phyloP scores from a whole-genome alignment of 1,140 invertebrate genomes.

The Cydia amplana region DNA sequence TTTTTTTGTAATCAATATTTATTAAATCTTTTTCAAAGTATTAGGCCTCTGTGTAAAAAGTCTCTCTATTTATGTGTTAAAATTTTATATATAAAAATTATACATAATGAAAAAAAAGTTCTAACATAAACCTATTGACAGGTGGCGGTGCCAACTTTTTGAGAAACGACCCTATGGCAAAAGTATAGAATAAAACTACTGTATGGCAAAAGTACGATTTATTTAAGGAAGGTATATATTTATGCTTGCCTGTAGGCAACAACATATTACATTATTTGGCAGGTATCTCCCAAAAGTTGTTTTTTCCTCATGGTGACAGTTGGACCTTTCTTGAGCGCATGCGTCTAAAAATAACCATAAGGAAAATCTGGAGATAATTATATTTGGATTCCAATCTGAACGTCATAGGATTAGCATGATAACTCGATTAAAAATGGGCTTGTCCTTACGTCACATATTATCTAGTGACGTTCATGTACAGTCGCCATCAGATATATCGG shows the following conservation, averaged over 20 bases:
- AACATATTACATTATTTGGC: neutral
- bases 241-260: neutral
- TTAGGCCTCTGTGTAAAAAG: no score
- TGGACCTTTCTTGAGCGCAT: neutral
- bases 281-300: neutral
- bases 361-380: neutral
- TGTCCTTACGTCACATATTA: neutral
- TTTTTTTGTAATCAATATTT: no score
- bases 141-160: no score
- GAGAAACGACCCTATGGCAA: no score
- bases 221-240: neutral
- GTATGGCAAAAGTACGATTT: neutral
- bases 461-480: no score
- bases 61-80: no score
- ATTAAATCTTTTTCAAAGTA: no score
- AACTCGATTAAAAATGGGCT: neutral
- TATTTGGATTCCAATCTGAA: neutral
- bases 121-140: no score
- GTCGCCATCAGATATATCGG: no score
- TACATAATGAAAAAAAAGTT: no score
- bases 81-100: no score
- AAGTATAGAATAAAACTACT: no score
- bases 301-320: neutral
- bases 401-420: neutral
- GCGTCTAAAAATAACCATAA: neutral